A percentile compares a stretch with the other conserved stretches of the same genome.
Conservation (phyloP, 2,888 invertebrate species). For the Hypercompe scribonia region DNA sequence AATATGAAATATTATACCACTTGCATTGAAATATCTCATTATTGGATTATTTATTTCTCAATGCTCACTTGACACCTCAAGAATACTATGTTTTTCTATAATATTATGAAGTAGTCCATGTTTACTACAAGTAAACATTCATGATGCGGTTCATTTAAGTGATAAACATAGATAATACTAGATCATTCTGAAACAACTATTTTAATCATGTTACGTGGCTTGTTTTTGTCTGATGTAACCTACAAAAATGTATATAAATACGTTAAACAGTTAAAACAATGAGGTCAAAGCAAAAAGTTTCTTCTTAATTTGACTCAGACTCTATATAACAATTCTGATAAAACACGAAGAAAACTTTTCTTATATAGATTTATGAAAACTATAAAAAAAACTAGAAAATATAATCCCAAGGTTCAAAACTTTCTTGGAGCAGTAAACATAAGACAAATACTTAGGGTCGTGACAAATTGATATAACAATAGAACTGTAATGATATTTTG, state of each 20-base stretch:
- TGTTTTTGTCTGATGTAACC: background rate
- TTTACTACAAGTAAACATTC: too few relatives aligned
- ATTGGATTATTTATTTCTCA: too few relatives aligned
- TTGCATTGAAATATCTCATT: too few relatives aligned
- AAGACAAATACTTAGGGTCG: conserved; percentile 16
- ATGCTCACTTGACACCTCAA: too few relatives aligned
- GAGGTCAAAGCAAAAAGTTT: background rate
- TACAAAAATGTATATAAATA: too few relatives aligned
- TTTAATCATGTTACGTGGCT: background rate
- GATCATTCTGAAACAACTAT: too few relatives aligned
- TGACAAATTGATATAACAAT: conserved; percentile 9
- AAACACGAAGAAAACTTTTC: background rate
- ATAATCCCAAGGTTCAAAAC: conserved; percentile 4
- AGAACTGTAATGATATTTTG: conserved; percentile 8
- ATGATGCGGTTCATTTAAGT: too few relatives aligned
- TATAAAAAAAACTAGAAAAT: background rate
- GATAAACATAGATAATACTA: too few relatives aligned
- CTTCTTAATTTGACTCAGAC: background rate
- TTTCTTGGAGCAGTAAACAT: conserved; percentile 14
- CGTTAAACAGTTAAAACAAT: too few relatives aligned
- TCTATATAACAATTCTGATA: background rate
- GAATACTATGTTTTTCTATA: too few relatives aligned
- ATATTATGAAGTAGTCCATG: too few relatives aligned
- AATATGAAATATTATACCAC: too few relatives aligned
- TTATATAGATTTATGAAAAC: background rate